Evolutionary conservation across 2,797 vertebrate genomes (phyloP), one percentile per base, ranked within the genome.

Genomic region (Enteromius trimaculatus): DNA sequence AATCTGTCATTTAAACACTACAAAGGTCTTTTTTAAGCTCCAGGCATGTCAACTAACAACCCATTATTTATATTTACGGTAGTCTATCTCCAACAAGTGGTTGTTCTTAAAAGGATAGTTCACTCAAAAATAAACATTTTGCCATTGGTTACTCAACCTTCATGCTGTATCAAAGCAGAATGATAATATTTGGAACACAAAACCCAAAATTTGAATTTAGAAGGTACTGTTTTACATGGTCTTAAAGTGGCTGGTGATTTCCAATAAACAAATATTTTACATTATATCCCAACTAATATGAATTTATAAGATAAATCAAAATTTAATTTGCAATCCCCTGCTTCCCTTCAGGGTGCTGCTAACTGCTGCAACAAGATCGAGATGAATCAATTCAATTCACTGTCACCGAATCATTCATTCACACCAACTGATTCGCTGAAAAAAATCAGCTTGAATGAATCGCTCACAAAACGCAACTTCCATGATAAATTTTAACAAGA

Each of bases 1-100:
- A 84, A 81, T 80, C 79, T 66, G 70, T 84, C 83, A 85, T 84
- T 88, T 83, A 80, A 84, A 85, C 62, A 84, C 64, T 53, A 79
- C 39, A 47, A 29, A 84, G 79, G 42, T 75, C 37, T 60, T 87
- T 87, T 87, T 79, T 82, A 81, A 71, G 68, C 80, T 76, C 11
- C 31, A 42, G 42, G 53, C 66, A 77, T 10, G 2, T 60, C 76
- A 62, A 68, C 58, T 68, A 80, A 80, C 77, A 23, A 51, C 66
- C 44, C 47, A 83, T 85, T 77, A 79, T 79, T 44, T 51, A 68
- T 11, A 26, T 80, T 81, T 72, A 69, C 2, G 7, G 34, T 76
- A 55, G 21, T 75, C 72, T 39, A 58, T 74, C 17, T 21, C 21
- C 34, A 75, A 55, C 10, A 51, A 75, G 51, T 37, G 21, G 14